A percentile compares a stretch with the other conserved stretches of the same genome.
Conservation (phyloP, 2,888 invertebrate genomes). For the Caenorhabditis angaria region DNA sequence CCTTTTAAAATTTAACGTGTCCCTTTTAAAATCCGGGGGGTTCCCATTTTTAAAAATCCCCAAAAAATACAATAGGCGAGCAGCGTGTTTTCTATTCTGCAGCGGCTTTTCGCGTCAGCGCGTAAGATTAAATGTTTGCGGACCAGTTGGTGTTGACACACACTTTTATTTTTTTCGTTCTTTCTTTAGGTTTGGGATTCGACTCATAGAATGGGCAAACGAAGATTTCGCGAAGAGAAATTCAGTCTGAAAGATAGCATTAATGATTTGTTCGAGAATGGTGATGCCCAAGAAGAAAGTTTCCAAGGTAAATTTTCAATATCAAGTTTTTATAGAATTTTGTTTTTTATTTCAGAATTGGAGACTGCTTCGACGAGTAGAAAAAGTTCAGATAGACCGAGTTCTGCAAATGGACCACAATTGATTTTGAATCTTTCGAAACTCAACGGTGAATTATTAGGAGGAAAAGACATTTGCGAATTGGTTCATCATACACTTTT, state of each 20-base stretch:
- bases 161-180: no score
- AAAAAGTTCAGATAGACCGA: background rate
- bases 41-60: no score
- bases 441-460: background rate
- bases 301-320: background rate
- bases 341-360: background rate
- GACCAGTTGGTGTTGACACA: no score
- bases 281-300: background rate
- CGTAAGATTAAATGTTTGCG: no score
- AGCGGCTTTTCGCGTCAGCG: no score
- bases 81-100: no score
- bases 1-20: no score
- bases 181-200: no score
- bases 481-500: slow-evolving; percentile 48
- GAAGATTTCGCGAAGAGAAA: background rate
- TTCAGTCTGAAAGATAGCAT: background rate
- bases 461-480: slow-evolving; percentile 38
- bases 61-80: no score
- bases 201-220: background rate
- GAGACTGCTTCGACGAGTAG: background rate
- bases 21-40: no score
- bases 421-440: background rate
- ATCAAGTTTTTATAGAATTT: no score
- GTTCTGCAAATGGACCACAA: background rate
- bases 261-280: background rate